phyloP scores from a whole-genome alignment of 2,888 invertebrate genomes.

The Agrotis clavis region DNA sequence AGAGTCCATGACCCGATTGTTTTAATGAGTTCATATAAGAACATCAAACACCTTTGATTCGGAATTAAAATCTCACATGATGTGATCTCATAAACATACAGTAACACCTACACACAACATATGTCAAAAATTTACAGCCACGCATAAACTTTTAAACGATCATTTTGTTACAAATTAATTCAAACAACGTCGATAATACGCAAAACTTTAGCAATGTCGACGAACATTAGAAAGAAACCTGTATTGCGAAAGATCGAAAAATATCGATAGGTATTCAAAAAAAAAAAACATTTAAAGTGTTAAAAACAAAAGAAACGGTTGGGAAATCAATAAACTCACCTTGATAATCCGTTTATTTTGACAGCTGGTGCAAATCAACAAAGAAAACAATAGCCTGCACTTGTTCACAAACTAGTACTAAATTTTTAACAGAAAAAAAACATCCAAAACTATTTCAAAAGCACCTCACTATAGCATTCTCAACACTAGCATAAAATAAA shows the following conservation, averaged over 20 bases:
- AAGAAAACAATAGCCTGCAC: conserved; percentile 75
- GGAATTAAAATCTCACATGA: conserved; percentile 44
- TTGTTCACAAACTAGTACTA: conserved; percentile 43
- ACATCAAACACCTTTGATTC: conserved; percentile 56
- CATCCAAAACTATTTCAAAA: conserved; percentile 20
- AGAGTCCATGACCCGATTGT: conserved; percentile 63
- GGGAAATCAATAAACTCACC: conserved; percentile 81
- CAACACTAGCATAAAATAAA: conserved; percentile 38
- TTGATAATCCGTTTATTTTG: conserved; percentile 85
- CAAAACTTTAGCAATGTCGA: conserved; percentile 51
- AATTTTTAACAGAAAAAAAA: conserved; percentile 13
- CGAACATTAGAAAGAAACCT: conserved; percentile 45
- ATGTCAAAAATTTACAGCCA: conserved; percentile 74
- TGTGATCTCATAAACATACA: conserved; percentile 51
- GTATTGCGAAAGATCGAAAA: conserved; percentile 41
- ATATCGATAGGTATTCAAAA: conserved; percentile 18
- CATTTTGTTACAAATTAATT: conserved; percentile 68
- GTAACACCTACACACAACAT: conserved; percentile 66
- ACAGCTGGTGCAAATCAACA: conserved; percentile 84
- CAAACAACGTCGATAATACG: conserved; percentile 59
- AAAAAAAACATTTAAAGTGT: not conserved
- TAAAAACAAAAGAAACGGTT: conserved; percentile 69
- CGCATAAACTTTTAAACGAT: conserved; percentile 71
- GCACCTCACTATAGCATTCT: conserved; percentile 39
- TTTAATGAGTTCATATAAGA: conserved; percentile 58